Conservation (phyloP, 1,140 invertebrate species). For the Macrotrachela quadricornifera region DNA sequence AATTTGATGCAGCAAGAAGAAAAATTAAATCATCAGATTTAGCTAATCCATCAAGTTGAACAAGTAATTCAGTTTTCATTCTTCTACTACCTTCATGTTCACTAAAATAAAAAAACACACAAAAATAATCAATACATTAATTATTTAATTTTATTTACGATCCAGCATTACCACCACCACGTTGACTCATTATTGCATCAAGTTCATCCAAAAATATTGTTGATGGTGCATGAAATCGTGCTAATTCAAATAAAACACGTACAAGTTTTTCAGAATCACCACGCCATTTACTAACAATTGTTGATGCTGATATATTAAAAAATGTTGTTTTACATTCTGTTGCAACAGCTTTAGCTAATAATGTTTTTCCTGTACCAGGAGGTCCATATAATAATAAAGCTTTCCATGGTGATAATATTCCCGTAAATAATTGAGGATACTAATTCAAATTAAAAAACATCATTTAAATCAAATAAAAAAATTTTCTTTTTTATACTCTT, state of each 20-base stretch:
- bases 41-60: slow-evolving; percentile 48
- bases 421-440: slow-evolving; percentile 59
- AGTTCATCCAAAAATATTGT: slow-evolving; percentile 38
- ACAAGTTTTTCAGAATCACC: slow-evolving; percentile 81
- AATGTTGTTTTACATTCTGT: slow-evolving; percentile 62
- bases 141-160: too few species aligned
- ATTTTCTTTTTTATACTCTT: slow-evolving; percentile 26
- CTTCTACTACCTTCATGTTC: slow-evolving; percentile 37
- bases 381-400: slow-evolving; percentile 63
- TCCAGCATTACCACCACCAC: slow-evolving; percentile 23
- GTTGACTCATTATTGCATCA: slow-evolving; percentile 34
- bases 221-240: slow-evolving; percentile 34
- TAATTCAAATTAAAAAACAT: too few species aligned
- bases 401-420: slow-evolving; percentile 57
- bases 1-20: slow-evolving; percentile 64
- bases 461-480: too few species aligned
- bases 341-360: slow-evolving; percentile 65
- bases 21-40: slow-evolving; percentile 45
- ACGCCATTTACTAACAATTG: slow-evolving; percentile 72
- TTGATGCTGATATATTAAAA: slow-evolving; percentile 69
- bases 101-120: too few species aligned
- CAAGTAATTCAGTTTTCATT: slow-evolving; percentile 48
- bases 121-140: too few species aligned
- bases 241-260: slow-evolving; percentile 40
- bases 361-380: slow-evolving; percentile 60